phyloP scores from a whole-genome alignment of 2,888 invertebrate species.

The Drosophila subsilvestris region DNA sequence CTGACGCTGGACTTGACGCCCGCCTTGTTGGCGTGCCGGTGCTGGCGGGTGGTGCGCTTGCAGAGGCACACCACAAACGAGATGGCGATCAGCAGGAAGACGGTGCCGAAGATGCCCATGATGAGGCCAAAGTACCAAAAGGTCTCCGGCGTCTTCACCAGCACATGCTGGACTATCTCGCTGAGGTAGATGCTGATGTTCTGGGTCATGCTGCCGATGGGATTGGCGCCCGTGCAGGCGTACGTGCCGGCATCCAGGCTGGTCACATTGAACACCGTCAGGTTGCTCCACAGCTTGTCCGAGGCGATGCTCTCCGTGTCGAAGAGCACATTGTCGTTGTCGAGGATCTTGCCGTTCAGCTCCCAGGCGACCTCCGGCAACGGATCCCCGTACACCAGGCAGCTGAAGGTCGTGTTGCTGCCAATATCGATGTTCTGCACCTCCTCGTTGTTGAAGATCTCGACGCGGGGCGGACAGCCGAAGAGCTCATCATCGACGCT shows the following conservation, averaged over 20 bases:
- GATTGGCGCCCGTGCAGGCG: conserved; percentile 86
- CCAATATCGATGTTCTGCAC: conserved; percentile 90
- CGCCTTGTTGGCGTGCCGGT: conserved; percentile 86
- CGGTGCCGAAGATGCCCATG: conserved; percentile 88
- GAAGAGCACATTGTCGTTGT: conserved; percentile 85
- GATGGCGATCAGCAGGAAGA: conserved; percentile 86
- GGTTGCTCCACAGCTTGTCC: conserved; percentile 89
- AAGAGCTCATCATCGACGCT: conserved; percentile 90
- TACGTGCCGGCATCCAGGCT: conserved; percentile 93
- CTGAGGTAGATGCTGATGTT: conserved; percentile 87
- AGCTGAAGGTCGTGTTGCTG: conserved; percentile 92
- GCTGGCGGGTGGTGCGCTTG: conserved; percentile 85
- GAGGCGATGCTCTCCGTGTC: conserved; percentile 82
- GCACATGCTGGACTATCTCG: conserved; percentile 86
- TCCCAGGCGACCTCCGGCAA: conserved; percentile 93
- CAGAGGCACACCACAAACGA: conserved; percentile 87
- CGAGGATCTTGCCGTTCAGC: conserved; percentile 89
- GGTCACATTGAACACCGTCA: conserved; percentile 92
- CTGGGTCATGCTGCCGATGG: conserved; percentile 85
- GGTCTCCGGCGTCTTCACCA: conserved; percentile 89
- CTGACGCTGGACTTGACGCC: conserved; percentile 92
- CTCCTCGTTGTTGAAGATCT: conserved; percentile 86
- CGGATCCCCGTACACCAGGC: conserved; percentile 92
- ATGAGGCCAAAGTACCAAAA: conserved; percentile 90
- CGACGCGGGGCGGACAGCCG: conserved; percentile 92